Percentiles rank a stretch among this genome's conserved stretches.
Conservation (phyloP, 2,888 invertebrate species). For the Graphium colonna region DNA sequence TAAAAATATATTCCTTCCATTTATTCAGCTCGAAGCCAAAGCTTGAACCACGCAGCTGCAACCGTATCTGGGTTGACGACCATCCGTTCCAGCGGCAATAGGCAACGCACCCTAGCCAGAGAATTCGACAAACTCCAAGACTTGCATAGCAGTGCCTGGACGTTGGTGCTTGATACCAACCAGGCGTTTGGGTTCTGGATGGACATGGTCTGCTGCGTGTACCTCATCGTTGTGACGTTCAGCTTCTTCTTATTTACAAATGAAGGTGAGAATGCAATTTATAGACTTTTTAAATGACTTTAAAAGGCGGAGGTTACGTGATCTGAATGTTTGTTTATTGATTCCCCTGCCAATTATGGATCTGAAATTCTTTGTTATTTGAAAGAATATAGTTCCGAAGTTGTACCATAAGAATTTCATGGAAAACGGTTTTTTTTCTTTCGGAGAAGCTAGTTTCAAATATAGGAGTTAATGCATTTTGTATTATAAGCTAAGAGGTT, state of each 20-base stretch:
- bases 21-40: conserved; percentile 85
- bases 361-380: too few species aligned
- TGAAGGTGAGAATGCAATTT: conserved; percentile 40
- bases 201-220: conserved; percentile 79
- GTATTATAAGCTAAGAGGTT: too few species aligned
- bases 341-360: not conserved
- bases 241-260: conserved; percentile 81
- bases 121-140: conserved; percentile 87
- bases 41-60: too few species aligned
- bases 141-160: conserved; percentile 81
- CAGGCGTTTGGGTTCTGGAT: conserved; percentile 79
- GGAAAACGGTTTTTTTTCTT: not conserved
- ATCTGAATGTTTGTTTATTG: not conserved
- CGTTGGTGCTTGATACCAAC: conserved; percentile 55
- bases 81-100: conserved; percentile 86
- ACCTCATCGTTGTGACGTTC: conserved; percentile 81
- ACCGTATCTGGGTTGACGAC: conserved; percentile 92
- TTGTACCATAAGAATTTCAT: not conserved
- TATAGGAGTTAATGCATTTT: too few species aligned
- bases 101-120: conserved; percentile 82
- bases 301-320: not conserved
- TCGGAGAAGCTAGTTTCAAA: not conserved
- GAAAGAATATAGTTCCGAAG: too few species aligned
- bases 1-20: too few species aligned
- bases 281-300: not conserved